These are phyloP conservation scores for Lerema accius DNA, from an alignment of 1,140 invertebrate species.

Conservation along the genomic window DNA sequence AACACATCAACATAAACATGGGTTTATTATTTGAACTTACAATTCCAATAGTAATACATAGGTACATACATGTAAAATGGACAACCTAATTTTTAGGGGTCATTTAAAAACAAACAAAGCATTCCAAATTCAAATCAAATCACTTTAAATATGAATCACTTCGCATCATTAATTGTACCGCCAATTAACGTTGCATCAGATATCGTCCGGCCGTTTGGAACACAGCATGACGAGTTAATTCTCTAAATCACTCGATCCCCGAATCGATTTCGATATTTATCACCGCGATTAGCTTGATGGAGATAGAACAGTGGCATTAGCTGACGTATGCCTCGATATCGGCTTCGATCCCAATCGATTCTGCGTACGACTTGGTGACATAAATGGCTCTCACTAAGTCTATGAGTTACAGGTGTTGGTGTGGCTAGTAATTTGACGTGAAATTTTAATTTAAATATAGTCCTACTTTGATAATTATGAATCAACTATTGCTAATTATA, in stretches of 20 bases:
- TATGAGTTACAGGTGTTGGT: conserved; percentile 11
- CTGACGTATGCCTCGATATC: conserved; percentile 46
- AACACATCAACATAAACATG: no score
- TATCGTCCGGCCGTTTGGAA: conserved; percentile 17
- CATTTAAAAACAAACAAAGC: no score
- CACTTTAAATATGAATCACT: conserved; percentile 15
- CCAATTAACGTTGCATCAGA: conserved; percentile 19
- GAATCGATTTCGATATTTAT: conserved; percentile 59
- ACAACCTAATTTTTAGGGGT: no score
- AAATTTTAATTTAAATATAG: no score
- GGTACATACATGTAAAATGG: no score
- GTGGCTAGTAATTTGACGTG: no score
- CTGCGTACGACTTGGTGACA: conserved; percentile 23
- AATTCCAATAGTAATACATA: no score
- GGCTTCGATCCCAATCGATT: conserved; percentile 34
- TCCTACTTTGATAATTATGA: no score
- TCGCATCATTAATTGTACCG: conserved; percentile 15
- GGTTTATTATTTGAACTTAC: no score
- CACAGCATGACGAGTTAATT: conserved; percentile 44
- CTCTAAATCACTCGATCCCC: conserved; percentile 53
- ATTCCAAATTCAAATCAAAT: conserved; percentile 7
- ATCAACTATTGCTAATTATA: no score
- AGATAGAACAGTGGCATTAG: conserved; percentile 57
- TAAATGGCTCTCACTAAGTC: conserved; percentile 24
- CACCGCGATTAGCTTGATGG: conserved; percentile 61